phyloP scores from a whole-genome alignment of 2,888 invertebrate genomes.

The Rhogogaster chlorosoma region DNA sequence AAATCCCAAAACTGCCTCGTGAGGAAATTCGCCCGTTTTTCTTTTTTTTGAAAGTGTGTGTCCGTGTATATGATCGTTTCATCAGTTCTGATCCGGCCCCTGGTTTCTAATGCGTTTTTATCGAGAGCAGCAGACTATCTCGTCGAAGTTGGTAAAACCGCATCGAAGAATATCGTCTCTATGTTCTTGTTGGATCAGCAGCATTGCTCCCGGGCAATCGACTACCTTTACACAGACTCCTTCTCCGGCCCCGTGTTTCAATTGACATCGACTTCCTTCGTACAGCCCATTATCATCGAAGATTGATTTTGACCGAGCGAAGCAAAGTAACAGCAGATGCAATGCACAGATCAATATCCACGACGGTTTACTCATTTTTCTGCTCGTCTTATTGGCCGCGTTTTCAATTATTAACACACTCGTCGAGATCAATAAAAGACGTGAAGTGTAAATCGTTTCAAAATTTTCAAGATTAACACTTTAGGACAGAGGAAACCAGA shows the following conservation, averaged over 20 bases:
- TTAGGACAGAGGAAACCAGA: background rate
- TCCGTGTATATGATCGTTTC: background rate
- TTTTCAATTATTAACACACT: background rate
- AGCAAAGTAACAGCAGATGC: background rate
- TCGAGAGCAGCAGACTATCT: slow-evolving; percentile 80
- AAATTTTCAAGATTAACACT: background rate
- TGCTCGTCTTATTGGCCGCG: background rate
- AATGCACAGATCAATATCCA: background rate
- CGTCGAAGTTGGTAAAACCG: slow-evolving; percentile 76
- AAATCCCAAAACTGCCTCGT: slow-evolving; percentile 70
- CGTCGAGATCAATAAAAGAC: background rate
- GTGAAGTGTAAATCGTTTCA: background rate
- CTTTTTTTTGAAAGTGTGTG: no score
- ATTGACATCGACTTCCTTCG: slow-evolving; percentile 17
- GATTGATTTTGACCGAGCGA: background rate
- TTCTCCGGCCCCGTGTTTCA: background rate
- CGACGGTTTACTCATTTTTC: background rate
- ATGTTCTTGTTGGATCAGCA: background rate
- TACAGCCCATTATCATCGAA: background rate
- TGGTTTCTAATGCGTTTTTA: background rate
- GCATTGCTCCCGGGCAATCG: background rate
- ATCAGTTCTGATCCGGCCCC: background rate
- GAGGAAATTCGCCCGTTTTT: slow-evolving; percentile 66
- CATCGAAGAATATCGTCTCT: slow-evolving; percentile 70
- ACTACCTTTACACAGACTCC: slow-evolving; percentile 3